These are phyloP conservation scores for Cassiopea andromeda DNA, from an alignment of 30 jellyfish, hydroid and myxozoan species.

Conservation along the genomic window DNA sequence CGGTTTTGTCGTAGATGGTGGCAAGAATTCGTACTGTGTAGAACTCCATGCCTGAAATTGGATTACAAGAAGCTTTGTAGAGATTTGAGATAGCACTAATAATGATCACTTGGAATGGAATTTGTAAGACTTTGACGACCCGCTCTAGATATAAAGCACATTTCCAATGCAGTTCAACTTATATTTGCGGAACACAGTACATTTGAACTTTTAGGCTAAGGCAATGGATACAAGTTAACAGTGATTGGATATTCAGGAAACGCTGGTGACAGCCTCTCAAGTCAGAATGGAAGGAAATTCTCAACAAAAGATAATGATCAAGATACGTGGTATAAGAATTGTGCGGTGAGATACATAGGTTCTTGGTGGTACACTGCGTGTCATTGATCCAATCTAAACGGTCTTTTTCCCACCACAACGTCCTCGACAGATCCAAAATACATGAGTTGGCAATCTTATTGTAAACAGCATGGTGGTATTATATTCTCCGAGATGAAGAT, in stretches of 20 bases:
- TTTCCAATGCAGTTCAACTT: not conserved
- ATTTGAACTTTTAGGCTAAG: constrained; percentile 32
- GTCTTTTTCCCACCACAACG: not conserved
- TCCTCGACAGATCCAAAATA: not conserved
- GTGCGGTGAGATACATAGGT: constrained; percentile 18
- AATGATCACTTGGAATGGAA: no score
- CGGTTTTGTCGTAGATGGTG: no score
- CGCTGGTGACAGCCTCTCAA: constrained; percentile 17
- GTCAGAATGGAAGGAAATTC: constrained; percentile 17
- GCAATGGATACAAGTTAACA: constrained; percentile 21
- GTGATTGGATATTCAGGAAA: constrained; percentile 28
- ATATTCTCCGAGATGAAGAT: constrained; percentile 36
- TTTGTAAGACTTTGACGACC: no score
- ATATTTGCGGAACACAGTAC: constrained; percentile 14
- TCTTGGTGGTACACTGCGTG: constrained; percentile 56
- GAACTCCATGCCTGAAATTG: no score
- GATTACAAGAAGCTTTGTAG: no score
- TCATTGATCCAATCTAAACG: constrained; percentile 36
- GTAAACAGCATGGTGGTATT: not conserved
- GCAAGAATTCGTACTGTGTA: no score
- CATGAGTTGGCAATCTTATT: not conserved
- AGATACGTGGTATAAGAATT: not conserved
- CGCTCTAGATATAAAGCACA: constrained; percentile 16
- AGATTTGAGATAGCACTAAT: no score
- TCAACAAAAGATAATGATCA: constrained; percentile 45